A percentile compares a stretch with the other conserved stretches of the same genome.
Conservation (phyloP, 2,888 invertebrate species). For the Dyspetes luteomarginatus region DNA sequence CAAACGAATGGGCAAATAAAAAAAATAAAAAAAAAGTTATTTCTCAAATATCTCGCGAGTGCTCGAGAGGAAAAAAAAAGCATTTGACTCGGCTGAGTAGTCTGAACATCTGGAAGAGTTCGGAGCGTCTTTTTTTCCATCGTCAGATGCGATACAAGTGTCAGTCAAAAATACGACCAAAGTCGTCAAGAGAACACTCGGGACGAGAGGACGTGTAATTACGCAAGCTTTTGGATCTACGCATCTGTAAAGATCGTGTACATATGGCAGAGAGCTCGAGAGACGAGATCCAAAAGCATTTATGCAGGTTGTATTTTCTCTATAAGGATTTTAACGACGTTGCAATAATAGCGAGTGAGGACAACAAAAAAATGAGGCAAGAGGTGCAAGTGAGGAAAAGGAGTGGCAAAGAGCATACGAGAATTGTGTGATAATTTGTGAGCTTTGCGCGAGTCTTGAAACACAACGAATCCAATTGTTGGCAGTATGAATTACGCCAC, state of each 20-base stretch:
- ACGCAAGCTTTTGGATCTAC: conserved; percentile 48
- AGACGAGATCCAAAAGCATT: not conserved
- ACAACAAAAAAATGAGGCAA: conserved; percentile 2
- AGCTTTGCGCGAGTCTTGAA: conserved; percentile 54
- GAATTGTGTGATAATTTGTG: conserved; percentile 20
- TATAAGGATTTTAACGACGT: conserved; percentile 5
- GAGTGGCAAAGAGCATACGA: not conserved
- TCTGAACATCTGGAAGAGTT: conserved; percentile 59
- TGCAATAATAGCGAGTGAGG: not conserved
- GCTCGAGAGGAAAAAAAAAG: conserved; percentile 8
- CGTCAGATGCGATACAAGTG: conserved; percentile 20
- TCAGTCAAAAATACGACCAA: conserved; percentile 40
- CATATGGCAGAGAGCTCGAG: conserved; percentile 42
- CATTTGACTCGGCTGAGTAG: conserved; percentile 16
- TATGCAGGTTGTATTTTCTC: not conserved
- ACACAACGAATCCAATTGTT: conserved; percentile 67
- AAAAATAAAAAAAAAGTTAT: conserved; percentile 10
- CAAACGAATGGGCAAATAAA: conserved; percentile 5
- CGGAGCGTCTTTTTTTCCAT: conserved; percentile 24
- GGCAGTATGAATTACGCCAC: conserved; percentile 67
- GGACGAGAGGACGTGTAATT: conserved; percentile 35
- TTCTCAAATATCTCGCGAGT: conserved; percentile 6
- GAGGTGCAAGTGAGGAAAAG: conserved; percentile 7
- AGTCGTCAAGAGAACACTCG: conserved; percentile 30
- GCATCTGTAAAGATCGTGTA: conserved; percentile 29